Evolutionary conservation across 2,888 invertebrate species (phyloP), one percentile per base, ranked within the genome.

Genomic region (Dynastes tityus): DNA sequence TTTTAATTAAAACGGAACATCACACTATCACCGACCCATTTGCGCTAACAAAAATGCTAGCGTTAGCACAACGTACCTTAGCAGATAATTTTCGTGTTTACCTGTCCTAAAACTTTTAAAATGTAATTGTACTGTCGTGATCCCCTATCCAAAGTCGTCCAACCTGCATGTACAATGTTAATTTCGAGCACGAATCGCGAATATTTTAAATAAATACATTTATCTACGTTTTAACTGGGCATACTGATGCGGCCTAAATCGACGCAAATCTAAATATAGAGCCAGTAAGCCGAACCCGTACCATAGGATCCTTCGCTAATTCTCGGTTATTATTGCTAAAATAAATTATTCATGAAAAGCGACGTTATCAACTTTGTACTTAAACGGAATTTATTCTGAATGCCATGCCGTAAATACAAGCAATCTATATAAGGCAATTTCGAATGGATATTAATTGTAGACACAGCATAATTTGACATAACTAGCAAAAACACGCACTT

Each of bases 311-410:
- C n/a, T 68, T 68, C 51, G 27, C 68, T 68, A 68, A 68, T 68
- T 68, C 68, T 27, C 68, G 49, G 68, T 51, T 68, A 68, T 68
- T 68, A 68, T 68, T 51, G 68, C 27, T 16, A 61, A 68, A 37
- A 68, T 68, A 68, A 49, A 68, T 68, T 68, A 68, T 68, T 68
- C 68, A 68, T 68, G 68, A 68, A 67, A 68, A 22, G 61, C 61
- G 61, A 61, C 68, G 29, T 51, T 68, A 49, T 8, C 22, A 2
- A 45, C 22, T 68, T 68, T 68, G 45, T 68, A 68, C 68, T 27
- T 49, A 13, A 68, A 68, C 13, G 2, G 51, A 68, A 51, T 68
- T 68, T 51, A 68, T 22, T 45, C 27, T 13, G 11, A 49, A 49
- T 37, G 27, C 13, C 32, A 68, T n/a, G 68, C 45, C 51, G 49